Evolutionary conservation across 2,113 vertebrate species (phyloP).

Genomic region (Fregetta grallaria): DNA sequence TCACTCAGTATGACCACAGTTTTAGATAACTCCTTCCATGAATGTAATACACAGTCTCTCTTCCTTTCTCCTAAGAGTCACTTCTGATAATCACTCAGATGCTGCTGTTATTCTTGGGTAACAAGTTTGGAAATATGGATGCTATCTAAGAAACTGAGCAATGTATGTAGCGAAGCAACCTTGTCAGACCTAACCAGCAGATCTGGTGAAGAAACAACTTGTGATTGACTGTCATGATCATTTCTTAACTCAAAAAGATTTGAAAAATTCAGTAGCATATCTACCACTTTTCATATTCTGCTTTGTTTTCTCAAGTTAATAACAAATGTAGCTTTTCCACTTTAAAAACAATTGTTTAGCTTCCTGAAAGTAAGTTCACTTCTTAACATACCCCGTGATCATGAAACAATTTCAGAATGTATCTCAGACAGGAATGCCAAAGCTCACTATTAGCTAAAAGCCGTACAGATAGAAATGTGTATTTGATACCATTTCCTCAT

Average conservation of each 20-base stretch:
- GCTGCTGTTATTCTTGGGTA: neutral
- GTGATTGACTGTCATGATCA: neutral
- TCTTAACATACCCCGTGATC: neutral
- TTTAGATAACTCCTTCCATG: neutral
- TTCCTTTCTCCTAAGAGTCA: neutral
- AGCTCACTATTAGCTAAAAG: neutral
- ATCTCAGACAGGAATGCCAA: neutral
- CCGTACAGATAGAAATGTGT: neutral
- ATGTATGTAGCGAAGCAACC: neutral
- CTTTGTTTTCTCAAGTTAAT: neutral
- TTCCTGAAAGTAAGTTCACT: neutral
- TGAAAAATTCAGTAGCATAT: neutral
- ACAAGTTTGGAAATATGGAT: neutral
- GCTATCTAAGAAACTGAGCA: neutral
- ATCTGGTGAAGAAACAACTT: neutral
- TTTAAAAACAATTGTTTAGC: neutral
- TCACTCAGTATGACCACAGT: neutral
- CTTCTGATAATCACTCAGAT: neutral
- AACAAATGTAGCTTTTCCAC: neutral
- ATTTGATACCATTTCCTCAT: slow-evolving; percentile 87
- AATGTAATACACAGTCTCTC: neutral
- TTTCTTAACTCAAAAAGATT: neutral
- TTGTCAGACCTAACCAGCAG: neutral
- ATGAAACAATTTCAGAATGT: neutral
- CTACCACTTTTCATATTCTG: neutral